Conservation (phyloP, 2,888 invertebrate species). For the Scotopteryx bipunctaria region DNA sequence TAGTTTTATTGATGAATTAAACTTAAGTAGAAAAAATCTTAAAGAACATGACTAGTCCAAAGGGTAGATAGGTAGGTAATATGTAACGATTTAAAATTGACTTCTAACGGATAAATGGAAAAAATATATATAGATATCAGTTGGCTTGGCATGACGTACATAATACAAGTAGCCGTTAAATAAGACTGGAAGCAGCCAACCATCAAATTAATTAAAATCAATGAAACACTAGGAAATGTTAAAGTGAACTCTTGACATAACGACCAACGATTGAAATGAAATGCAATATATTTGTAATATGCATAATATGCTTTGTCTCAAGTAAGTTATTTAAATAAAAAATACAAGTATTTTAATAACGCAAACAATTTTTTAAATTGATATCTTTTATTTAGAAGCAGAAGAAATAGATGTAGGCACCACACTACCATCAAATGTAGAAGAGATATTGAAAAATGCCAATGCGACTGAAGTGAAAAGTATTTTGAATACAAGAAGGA, state of each 20-base stretch:
- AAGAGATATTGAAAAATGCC: slow-evolving; percentile 47
- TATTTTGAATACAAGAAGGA: slow-evolving; percentile 57
- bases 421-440: slow-evolving; percentile 49
- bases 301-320: slow-evolving; percentile 11
- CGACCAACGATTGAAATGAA: slow-evolving; percentile 26
- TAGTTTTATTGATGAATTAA: background rate
- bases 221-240: slow-evolving; percentile 4
- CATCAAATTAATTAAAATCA: slow-evolving; percentile 8
- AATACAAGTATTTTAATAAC: background rate
- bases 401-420: slow-evolving; percentile 48
- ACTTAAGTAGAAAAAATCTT: no score
- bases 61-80: no score
- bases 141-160: slow-evolving; percentile 1
- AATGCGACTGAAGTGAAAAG: slow-evolving; percentile 47
- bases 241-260: slow-evolving; percentile 19
- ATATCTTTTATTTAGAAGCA: slow-evolving; percentile 42
- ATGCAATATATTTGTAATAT: slow-evolving; percentile 15
- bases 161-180: slow-evolving; percentile 8
- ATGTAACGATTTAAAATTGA: no score
- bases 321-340: slow-evolving; percentile 7
- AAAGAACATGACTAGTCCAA: no score
- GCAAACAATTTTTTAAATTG: background rate
- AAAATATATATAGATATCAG: no score
- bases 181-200: slow-evolving; percentile 5
- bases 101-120: no score